Conservation (phyloP, 1,140 invertebrate genomes). For the Magallana angulata region DNA sequence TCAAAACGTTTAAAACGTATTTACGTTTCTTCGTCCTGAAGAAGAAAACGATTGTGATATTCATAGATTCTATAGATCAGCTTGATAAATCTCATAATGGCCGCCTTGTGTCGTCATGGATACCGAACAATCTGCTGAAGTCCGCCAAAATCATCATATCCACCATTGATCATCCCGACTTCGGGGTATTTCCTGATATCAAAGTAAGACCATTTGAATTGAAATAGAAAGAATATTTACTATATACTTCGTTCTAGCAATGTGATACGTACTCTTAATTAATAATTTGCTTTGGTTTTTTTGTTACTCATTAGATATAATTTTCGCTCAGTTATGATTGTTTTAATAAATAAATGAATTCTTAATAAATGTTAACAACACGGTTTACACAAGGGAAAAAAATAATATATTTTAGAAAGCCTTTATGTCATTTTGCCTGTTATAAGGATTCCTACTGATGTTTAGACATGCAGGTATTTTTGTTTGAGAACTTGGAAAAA, state of each 20-base stretch:
- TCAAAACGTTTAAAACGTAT: neutral
- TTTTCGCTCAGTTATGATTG: neutral
- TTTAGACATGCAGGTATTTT: no score
- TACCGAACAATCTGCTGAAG: slow-evolving; percentile 62
- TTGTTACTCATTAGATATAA: neutral
- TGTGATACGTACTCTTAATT: neutral
- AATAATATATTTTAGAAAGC: no score
- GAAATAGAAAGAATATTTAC: no score
- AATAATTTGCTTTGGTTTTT: neutral
- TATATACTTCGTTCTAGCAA: no score
- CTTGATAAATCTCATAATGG: slow-evolving; percentile 47
- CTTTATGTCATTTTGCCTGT: no score
- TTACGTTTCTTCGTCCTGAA: neutral
- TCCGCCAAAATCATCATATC: slow-evolving; percentile 85
- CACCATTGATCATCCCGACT: slow-evolving; percentile 71
- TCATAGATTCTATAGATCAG: slow-evolving; percentile 55
- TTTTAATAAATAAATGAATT: no score
- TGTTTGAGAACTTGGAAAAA: no score
- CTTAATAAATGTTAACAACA: no score
- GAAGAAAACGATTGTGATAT: slow-evolving; percentile 8
- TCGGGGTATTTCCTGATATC: slow-evolving; percentile 67
- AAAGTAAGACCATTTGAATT: slow-evolving; percentile 56
- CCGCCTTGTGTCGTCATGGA: slow-evolving; percentile 55
- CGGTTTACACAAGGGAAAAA: no score
- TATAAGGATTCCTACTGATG: no score